Base-by-base conservation (phyloP, 2,888 invertebrate genomes). In the Pheosia tremula region DNA sequence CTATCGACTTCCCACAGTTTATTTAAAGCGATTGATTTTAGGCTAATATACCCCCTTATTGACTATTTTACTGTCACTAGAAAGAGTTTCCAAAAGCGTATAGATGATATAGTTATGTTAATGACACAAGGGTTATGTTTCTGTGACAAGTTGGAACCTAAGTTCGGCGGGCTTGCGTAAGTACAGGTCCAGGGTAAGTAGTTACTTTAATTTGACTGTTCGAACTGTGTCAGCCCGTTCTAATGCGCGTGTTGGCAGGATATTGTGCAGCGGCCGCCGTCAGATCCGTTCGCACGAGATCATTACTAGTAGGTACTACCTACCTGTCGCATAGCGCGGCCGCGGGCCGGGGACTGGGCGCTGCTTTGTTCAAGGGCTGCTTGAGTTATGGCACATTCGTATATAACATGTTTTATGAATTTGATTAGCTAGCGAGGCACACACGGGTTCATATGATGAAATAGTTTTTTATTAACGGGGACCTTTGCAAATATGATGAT, bases 181-280 rank as follows among this genome's bases (percentile, higher is more conserved):
- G 24, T 24, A 24, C 24, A 24, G 43, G 9, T 7, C 3, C 10
- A 9, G 43, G 4, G 7, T 7, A n/a, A 9, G n/a, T 47, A 47
- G 8, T 47, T 45, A 24, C 24, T 45, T 47, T 43, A 43, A 43
- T 9, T 8, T 43, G 47, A 6, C 24, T 50, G 24, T 24, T 50
- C 24, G 8, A 50, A 37, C 41, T 9, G 55, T 56, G 58, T 58
- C 59, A 58, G 58, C 60, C 69, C 71, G 63, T 71, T 71, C 72
- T 69, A 71, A 69, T 67, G 62, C 47, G 62, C 64, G 61, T 62
- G 67, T 64, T 63, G 65, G 37, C 66, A 68, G 71, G 72, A 71
- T 68, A 74, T 60, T 58, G 55, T 6, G 58, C 47, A 11, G 54
- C 52, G 58, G 56, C 38, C 55, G 47, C 43, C 37, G 53, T 24